Percentiles rank a stretch among this genome's conserved stretches.
phyloP scores from a whole-genome alignment of 1,140 invertebrate genomes.

The Micrasema longulum region DNA sequence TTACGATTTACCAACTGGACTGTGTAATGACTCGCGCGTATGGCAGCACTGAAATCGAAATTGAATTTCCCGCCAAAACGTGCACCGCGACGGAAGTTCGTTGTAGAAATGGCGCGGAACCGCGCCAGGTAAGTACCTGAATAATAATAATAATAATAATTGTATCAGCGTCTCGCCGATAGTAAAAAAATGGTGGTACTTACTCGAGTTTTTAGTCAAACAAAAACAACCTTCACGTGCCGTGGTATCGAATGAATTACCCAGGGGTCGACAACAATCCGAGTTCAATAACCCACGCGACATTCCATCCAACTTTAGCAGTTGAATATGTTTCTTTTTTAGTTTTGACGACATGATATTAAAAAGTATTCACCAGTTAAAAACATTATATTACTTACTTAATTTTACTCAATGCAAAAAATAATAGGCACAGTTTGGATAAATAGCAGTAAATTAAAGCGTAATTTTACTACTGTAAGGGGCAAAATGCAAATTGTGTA shows the following conservation, averaged over 20 bases:
- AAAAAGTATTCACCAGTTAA: not conserved
- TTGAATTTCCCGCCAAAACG: conserved; percentile 44
- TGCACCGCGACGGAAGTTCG: conserved; percentile 52
- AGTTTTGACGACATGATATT: not conserved
- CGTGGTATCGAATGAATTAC: conserved; percentile 29
- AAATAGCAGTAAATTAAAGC: no score
- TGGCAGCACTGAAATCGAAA: not conserved
- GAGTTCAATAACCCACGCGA: not conserved
- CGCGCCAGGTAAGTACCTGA: not conserved
- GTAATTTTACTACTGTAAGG: no score
- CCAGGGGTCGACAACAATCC: not conserved
- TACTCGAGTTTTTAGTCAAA: conserved; percentile 30
- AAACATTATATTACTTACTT: not conserved
- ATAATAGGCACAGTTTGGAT: not conserved
- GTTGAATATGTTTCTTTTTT: not conserved
- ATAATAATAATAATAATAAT: conserved; percentile 24
- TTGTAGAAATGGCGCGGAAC: conserved; percentile 52
- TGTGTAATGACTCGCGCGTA: not conserved
- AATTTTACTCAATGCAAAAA: not conserved
- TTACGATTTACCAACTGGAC: not conserved
- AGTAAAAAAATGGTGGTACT: conserved; percentile 25
- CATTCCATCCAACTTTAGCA: not conserved
- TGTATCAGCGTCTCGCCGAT: conserved; percentile 22
- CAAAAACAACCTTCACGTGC: conserved; percentile 35
- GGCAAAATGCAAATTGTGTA: no score